phyloP scores from a whole-genome alignment of 2,797 vertebrate species.

The Propithecus deckenii region DNA sequence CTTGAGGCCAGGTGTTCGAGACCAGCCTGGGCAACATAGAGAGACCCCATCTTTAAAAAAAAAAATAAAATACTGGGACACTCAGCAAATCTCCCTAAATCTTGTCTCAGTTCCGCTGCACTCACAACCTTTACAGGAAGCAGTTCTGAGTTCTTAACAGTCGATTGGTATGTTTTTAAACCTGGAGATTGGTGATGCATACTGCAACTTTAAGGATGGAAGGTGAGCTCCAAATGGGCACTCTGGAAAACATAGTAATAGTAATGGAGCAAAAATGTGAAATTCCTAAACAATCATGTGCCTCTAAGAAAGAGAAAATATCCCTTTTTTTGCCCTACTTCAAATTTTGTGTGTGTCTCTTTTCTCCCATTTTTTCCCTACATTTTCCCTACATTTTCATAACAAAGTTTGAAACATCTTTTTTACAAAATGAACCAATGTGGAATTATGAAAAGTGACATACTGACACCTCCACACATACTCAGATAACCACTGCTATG shows the following conservation, averaged over 20 bases:
- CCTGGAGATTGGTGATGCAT: neutral
- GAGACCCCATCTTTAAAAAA: neutral
- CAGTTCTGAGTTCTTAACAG: neutral
- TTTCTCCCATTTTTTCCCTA: neutral
- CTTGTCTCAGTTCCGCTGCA: neutral
- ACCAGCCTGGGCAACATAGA: neutral
- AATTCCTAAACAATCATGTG: neutral
- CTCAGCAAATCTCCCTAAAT: neutral
- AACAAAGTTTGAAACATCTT: neutral
- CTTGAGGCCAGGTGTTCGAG: neutral
- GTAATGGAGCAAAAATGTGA: neutral
- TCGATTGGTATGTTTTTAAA: neutral
- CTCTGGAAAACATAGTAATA: neutral
- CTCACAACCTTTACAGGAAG: neutral
- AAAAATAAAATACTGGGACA: neutral
- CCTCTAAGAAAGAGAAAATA: neutral
- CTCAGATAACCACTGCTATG: neutral
- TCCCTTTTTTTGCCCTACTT: neutral
- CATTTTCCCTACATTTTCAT: neutral
- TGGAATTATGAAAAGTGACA: neutral
- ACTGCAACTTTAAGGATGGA: neutral
- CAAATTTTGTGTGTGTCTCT: neutral
- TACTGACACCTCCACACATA: too few species aligned
- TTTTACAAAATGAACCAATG: neutral
- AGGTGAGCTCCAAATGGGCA: neutral